Conservation (phyloP, 2,797 vertebrate species). For the Pristis pectinata region DNA sequence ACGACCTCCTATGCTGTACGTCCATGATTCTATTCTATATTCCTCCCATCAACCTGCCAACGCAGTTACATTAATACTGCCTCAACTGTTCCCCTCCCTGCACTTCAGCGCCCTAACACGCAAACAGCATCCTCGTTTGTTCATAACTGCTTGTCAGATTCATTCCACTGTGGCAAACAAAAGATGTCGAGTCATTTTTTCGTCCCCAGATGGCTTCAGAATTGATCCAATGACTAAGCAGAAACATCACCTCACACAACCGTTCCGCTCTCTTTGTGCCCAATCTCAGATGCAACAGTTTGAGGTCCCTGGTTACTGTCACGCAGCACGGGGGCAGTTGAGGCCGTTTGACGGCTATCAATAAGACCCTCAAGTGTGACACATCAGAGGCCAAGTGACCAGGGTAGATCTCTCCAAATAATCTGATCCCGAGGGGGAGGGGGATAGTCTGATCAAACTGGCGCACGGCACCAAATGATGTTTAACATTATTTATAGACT, state of each 20-base stretch:
- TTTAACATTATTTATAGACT: conserved; percentile 12
- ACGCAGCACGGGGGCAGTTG: not conserved
- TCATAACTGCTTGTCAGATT: not conserved
- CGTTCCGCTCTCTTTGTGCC: not conserved
- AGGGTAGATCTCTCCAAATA: not conserved
- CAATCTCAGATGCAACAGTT: not conserved
- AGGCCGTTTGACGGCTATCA: not conserved
- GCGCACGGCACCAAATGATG: not conserved
- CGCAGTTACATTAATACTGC: not conserved
- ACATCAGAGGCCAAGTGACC: not conserved
- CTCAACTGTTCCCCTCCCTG: conserved; percentile 1
- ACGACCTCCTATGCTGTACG: not conserved
- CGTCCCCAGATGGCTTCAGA: not conserved
- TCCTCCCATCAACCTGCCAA: not conserved
- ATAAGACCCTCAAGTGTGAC: not conserved
- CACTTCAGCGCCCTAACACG: not conserved
- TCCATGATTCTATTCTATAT: not conserved
- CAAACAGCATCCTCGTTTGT: not conserved
- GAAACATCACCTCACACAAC: not conserved
- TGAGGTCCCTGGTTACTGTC: not conserved
- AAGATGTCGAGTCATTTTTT: not conserved
- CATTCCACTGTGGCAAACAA: not conserved
- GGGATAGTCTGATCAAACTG: not conserved
- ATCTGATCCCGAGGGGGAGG: not conserved
- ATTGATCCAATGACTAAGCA: conserved; percentile 29